A percentile compares a stretch with the other conserved stretches of the same genome.
These are phyloP conservation scores for Papilio gigon DNA, from an alignment of 2,888 invertebrate species.

Conservation along the genomic window DNA sequence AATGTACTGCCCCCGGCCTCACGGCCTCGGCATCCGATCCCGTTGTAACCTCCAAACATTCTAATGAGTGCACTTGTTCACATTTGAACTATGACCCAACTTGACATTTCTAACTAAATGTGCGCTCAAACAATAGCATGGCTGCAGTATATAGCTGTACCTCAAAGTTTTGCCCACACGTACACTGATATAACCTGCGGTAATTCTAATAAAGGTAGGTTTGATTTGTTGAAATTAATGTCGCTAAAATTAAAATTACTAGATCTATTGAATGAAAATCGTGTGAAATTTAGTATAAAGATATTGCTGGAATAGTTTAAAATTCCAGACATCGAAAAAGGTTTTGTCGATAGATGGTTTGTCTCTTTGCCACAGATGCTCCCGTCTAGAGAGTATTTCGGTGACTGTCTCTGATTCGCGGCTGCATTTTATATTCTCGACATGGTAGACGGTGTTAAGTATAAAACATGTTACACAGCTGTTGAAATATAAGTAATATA, in stretches of 20 bases:
- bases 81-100: slow-evolving; percentile 14
- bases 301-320: background rate
- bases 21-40: background rate
- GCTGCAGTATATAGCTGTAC: no score
- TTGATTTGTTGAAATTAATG: no score
- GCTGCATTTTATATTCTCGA: slow-evolving; percentile 15
- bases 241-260: no score
- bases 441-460: slow-evolving; percentile 1
- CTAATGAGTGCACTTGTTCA: slow-evolving; percentile 29
- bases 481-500: background rate
- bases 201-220: no score
- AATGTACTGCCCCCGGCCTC: slow-evolving; percentile 33
- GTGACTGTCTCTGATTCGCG: background rate
- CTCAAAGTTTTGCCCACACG: no score
- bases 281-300: background rate
- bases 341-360: background rate
- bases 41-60: slow-evolving; percentile 29
- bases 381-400: background rate
- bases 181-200: no score
- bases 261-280: background rate
- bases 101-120: no score
- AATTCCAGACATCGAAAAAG: slow-evolving; percentile 11
- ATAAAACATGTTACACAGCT: slow-evolving; percentile 1
- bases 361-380: background rate
- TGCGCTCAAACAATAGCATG: no score